Conservation (phyloP, 2,113 vertebrate genomes). For the Lycaon pictus region DNA sequence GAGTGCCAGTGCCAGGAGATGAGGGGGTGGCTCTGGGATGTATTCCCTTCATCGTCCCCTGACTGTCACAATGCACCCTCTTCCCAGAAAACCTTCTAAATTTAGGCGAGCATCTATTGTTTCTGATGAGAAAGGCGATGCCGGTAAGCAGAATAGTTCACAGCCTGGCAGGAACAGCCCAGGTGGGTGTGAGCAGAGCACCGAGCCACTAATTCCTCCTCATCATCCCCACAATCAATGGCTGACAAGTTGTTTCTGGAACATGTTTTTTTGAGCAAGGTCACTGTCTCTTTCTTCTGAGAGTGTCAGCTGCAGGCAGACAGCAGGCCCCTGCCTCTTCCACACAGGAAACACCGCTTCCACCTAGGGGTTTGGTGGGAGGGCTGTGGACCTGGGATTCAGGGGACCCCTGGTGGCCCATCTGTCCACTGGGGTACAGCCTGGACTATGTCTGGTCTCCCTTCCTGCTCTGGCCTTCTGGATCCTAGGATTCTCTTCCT, state of each 20-base stretch:
- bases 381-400: background rate
- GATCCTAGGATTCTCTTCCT: background rate
- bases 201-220: rapidly evolving
- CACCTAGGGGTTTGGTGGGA: too few species aligned
- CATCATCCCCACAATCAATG: rapidly evolving
- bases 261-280: background rate
- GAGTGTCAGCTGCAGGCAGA: rapidly evolving
- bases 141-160: background rate
- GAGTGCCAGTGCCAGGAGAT: background rate
- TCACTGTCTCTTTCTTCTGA: background rate
- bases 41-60: background rate
- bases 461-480: background rate
- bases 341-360: rapidly evolving
- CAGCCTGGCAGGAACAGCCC: background rate
- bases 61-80: background rate
- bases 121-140: background rate
- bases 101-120: background rate
- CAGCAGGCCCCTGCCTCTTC: background rate
- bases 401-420: background rate
- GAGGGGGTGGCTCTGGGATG: background rate
- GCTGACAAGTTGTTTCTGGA: slow-evolving; percentile 53
- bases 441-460: rapidly evolving
- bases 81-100: slow-evolving; percentile 72
- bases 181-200: background rate
- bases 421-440: rapidly evolving